Evolutionary conservation across 1,140 invertebrate genomes (phyloP).

Genomic region (Andrena cerasifolii): DNA sequence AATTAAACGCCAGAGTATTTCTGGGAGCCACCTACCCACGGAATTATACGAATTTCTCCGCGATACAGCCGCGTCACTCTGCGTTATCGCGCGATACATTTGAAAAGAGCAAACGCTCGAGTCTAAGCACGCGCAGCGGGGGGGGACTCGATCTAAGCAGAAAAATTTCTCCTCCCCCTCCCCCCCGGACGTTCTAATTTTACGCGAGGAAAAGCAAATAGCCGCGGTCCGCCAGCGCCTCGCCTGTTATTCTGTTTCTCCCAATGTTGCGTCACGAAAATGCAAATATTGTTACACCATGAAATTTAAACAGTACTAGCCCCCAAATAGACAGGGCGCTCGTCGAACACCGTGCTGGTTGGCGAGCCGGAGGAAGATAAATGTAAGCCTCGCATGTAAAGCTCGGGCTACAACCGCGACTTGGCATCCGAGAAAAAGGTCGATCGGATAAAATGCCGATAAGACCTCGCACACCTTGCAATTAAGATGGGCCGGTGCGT

Average conservation of each 20-base stretch:
- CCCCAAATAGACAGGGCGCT: conserved; percentile 54
- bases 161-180: too few species aligned
- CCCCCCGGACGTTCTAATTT: conserved; percentile 52
- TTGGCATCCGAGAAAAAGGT: conserved; percentile 28
- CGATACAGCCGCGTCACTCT: too few species aligned
- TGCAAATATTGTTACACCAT: conserved; percentile 52
- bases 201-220: conserved; percentile 40
- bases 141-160: too few species aligned
- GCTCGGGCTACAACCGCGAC: conserved; percentile 32
- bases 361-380: conserved; percentile 73
- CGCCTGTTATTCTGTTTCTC: conserved; percentile 58
- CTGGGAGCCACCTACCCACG: too few species aligned
- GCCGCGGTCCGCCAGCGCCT: not conserved
- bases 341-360: conserved; percentile 68
- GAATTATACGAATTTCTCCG: too few species aligned
- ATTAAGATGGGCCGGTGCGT: conserved; percentile 47
- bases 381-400: conserved; percentile 75
- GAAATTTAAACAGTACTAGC: conserved; percentile 57
- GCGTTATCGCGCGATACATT: not conserved
- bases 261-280: conserved; percentile 51
- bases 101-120: not conserved
- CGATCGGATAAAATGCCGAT: conserved; percentile 34
- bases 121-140: not conserved
- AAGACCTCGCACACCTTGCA: conserved; percentile 38
- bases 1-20: not conserved